Base-by-base conservation (phyloP, 2,797 vertebrate species). In the Syndactyla subalaris region DNA sequence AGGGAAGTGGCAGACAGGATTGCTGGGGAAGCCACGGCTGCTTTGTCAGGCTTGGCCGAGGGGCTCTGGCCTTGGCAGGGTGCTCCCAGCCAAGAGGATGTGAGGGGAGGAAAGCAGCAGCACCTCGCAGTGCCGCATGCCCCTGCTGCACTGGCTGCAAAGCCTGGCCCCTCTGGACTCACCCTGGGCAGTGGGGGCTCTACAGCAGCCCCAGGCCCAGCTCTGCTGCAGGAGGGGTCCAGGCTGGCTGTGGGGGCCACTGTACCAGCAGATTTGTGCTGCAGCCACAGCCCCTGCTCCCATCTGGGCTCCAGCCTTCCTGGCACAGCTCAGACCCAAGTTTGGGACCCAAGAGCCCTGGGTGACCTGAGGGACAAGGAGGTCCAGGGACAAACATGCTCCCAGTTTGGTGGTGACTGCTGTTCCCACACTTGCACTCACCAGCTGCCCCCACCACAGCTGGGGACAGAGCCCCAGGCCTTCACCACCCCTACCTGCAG, bases 361-460 rank as follows among this genome's bases (percentile, higher is more conserved):
- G 3, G 24, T 39, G 36, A 21, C 14, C 45, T 51, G 7, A 12
- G 24, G n/a, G 20, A 18, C 14, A 14, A 26, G n/a, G 24, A 38
- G 29, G 27, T 7, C 5, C 20, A 29, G 29, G 27, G 14, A 36
- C 27, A 61, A 63, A 15, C 10, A 1, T 2, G 14, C 7, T 29
- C 36, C 22, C 36, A 27, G 29, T 12, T 12, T 18, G 38, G 17
- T 46, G n/a, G 27, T 58, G 14, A 4, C 8, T 2, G 21, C 41
- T 51, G 7, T 66, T 74, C 13, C 62, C 2, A 0, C 0, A 0
- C 16, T 26, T 3, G 1, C 1, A 1, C 32, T 20, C 22, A 6
- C 4, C 15, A 29, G 43, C 17, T 41, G 10, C n/a, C 30, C 26
- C 49, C 26, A n/a, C 7, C 38, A 12, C 29, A 41, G 52, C 54